Evolutionary conservation across 2,888 invertebrate genomes (phyloP).

Genomic region (Margaritifera margaritifera): DNA sequence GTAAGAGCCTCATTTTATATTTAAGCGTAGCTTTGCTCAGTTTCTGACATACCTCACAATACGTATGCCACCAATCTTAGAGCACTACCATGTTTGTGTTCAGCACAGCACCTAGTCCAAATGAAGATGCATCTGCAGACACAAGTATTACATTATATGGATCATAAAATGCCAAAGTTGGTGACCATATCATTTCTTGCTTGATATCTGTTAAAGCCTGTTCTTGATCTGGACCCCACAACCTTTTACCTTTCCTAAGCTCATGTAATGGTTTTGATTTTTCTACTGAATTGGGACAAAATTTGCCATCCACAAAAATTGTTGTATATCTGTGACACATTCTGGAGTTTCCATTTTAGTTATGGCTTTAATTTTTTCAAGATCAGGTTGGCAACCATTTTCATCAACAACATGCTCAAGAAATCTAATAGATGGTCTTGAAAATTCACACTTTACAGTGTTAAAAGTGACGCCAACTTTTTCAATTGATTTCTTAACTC

Average conservation of each 20-base stretch:
- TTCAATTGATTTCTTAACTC: slow-evolving; percentile 11
- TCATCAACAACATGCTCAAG: slow-evolving; percentile 11
- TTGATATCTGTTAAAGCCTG: slow-evolving; percentile 59
- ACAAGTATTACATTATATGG: too few relatives aligned
- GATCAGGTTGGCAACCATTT: slow-evolving; percentile 4
- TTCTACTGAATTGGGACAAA: slow-evolving; percentile 17
- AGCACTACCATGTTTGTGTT: too few relatives aligned
- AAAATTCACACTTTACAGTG: slow-evolving; percentile 20
- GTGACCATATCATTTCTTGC: slow-evolving; percentile 44
- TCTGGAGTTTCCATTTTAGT: slow-evolving; percentile 15
- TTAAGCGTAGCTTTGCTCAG: too few relatives aligned
- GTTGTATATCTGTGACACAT: slow-evolving; percentile 12
- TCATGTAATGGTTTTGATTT: slow-evolving; percentile 22
- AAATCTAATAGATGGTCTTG: slow-evolving; percentile 8
- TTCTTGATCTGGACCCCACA: slow-evolving; percentile 27
- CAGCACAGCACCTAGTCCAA: too few relatives aligned
- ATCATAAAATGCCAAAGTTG: slow-evolving; percentile 62
- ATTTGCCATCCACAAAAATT: slow-evolving; percentile 37
- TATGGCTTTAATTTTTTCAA: slow-evolving; percentile 18
- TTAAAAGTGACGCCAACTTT: slow-evolving; percentile 19
- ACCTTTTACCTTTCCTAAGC: slow-evolving; percentile 16
- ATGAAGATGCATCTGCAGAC: too few relatives aligned
- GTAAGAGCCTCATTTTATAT: too few relatives aligned
- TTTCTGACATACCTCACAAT: too few relatives aligned
- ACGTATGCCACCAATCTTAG: too few relatives aligned